phyloP scores from a whole-genome alignment of 2,113 vertebrate species.

The Gavia stellata region DNA sequence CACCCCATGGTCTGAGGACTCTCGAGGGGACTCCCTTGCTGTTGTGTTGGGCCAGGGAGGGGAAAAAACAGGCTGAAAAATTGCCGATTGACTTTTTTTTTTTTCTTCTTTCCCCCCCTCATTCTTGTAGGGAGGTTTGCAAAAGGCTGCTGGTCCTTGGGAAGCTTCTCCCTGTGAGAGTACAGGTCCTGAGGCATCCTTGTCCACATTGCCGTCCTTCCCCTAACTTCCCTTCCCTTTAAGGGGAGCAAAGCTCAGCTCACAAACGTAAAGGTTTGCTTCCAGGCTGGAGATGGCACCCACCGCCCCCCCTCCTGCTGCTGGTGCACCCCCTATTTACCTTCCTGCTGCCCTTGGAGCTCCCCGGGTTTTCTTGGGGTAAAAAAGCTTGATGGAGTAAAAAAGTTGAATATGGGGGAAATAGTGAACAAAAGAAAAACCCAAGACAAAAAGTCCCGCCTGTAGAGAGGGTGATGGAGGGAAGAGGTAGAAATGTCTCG shows the following conservation, averaged over 20 bases:
- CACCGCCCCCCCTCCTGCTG: background rate
- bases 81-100: accelerated
- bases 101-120: accelerated
- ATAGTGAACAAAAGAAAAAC: background rate
- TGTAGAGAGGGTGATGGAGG: background rate
- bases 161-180: background rate
- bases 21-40: background rate
- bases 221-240: background rate
- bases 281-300: background rate
- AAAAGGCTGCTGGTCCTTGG: background rate
- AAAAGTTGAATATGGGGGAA: background rate
- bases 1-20: background rate
- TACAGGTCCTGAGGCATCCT: background rate
- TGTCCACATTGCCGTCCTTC: background rate
- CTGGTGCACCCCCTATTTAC: background rate
- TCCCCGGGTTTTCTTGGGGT: background rate
- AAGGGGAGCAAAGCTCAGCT: background rate
- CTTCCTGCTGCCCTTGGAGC: background rate
- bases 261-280: background rate
- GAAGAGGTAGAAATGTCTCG: background rate
- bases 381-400: background rate
- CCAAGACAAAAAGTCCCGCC: background rate
- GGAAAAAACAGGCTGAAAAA: background rate
- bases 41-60: background rate
- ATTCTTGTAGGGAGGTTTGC: background rate